A percentile compares a stretch with the other conserved stretches of the same genome.
phyloP scores from a whole-genome alignment of 2,888 invertebrate genomes.

The Coremacera marginata region DNA sequence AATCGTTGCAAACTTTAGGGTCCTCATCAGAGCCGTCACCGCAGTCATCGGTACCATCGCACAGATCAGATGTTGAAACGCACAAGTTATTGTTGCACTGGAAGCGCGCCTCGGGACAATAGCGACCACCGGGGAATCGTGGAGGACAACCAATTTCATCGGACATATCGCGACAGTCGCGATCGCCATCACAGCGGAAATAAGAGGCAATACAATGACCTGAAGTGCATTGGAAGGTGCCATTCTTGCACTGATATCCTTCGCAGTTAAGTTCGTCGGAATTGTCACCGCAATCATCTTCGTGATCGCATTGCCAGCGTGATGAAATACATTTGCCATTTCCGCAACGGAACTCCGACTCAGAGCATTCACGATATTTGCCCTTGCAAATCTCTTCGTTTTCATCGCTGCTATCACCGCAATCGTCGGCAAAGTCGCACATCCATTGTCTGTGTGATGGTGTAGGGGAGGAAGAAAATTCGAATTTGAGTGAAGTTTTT shows the following conservation, averaged over 20 bases:
- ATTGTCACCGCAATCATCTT: slow-evolving; percentile 96
- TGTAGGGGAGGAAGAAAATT: not conserved
- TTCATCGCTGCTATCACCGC: slow-evolving; percentile 95
- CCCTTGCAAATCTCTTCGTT: slow-evolving; percentile 83
- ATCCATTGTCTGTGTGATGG: slow-evolving; percentile 79
- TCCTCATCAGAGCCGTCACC: slow-evolving; percentile 92
- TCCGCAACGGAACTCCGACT: slow-evolving; percentile 89
- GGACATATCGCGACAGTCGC: slow-evolving; percentile 90
- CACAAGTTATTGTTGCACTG: slow-evolving; percentile 94
- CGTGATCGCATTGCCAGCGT: slow-evolving; percentile 94
- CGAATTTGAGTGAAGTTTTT: not conserved
- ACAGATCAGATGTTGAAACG: slow-evolving; percentile 88
- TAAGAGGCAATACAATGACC: slow-evolving; percentile 94
- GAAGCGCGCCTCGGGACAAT: slow-evolving; percentile 91
- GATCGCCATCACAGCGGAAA: slow-evolving; percentile 89
- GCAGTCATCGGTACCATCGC: slow-evolving; percentile 94
- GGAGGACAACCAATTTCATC: slow-evolving; percentile 93
- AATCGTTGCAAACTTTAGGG: slow-evolving; percentile 82
- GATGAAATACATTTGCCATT: slow-evolving; percentile 93
- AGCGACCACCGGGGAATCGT: slow-evolving; percentile 86
- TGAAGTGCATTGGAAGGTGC: slow-evolving; percentile 91
- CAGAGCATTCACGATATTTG: slow-evolving; percentile 89
- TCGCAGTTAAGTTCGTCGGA: slow-evolving; percentile 89
- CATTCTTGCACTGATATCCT: slow-evolving; percentile 87
- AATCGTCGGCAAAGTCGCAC: slow-evolving; percentile 97